phyloP scores from a whole-genome alignment of 2,797 vertebrate genomes.

The Bradypodion pumilum region DNA sequence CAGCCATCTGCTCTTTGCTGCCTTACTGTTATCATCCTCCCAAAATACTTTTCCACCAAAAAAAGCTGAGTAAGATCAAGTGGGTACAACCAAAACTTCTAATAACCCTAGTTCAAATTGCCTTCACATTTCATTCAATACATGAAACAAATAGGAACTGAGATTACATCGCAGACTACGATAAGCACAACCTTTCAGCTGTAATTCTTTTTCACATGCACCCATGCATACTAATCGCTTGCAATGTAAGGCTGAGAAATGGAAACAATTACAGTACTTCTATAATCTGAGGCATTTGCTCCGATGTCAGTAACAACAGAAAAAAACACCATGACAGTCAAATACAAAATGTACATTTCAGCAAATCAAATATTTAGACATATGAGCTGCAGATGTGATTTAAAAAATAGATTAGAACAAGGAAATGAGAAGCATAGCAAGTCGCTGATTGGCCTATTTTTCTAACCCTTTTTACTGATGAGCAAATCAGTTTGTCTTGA shows the following conservation, averaged over 20 bases:
- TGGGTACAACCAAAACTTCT: conserved; percentile 29
- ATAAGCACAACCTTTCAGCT: conserved; percentile 66
- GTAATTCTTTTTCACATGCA: conserved; percentile 57
- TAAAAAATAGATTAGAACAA: background rate
- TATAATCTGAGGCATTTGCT: conserved; percentile 22
- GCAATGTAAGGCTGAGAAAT: conserved; percentile 61
- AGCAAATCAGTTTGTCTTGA: conserved; percentile 59
- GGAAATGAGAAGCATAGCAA: conserved; percentile 50
- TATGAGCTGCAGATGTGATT: conserved; percentile 17
- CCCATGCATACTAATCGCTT: conserved; percentile 68
- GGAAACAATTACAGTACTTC: conserved; percentile 65
- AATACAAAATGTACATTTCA: conserved; percentile 35
- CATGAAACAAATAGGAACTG: conserved; percentile 27
- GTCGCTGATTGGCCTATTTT: conserved; percentile 60
- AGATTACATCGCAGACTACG: conserved; percentile 32
- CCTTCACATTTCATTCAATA: conserved; percentile 31
- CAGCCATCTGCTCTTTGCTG: background rate
- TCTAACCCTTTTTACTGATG: conserved; percentile 64
- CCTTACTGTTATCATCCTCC: background rate
- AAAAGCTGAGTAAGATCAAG: conserved; percentile 2
- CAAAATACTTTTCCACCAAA: background rate
- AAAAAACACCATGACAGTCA: conserved; percentile 23
- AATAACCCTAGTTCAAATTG: conserved; percentile 36
- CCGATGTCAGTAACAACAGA: conserved; percentile 35
- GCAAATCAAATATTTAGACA: conserved; percentile 37